phyloP scores from a whole-genome alignment of 2,797 vertebrate species.

The Neomorphus geoffroyi region DNA sequence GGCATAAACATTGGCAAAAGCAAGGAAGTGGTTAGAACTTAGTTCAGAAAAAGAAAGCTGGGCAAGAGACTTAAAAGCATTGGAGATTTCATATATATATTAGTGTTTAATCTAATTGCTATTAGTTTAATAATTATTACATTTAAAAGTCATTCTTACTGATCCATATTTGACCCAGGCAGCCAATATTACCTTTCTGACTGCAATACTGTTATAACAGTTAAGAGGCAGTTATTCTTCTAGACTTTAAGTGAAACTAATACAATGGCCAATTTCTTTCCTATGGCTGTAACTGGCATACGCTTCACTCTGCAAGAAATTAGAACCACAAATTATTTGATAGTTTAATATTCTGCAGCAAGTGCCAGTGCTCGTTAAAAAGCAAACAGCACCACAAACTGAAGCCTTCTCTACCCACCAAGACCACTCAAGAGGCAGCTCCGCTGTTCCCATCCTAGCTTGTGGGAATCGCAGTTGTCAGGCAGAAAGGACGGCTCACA shows the following conservation, averaged over 20 bases:
- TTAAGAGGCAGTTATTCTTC: neutral
- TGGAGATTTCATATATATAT: neutral
- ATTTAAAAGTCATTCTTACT: constrained; percentile 1
- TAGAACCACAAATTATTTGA: neutral
- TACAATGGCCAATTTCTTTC: neutral
- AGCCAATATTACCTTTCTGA: constrained; percentile 27
- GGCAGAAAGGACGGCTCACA: neutral
- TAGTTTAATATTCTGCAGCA: neutral
- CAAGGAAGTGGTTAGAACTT: neutral
- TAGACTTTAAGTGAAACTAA: neutral
- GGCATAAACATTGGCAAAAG: neutral
- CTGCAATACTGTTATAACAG: neutral
- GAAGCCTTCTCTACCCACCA: constrained; percentile 15
- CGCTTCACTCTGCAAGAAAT: neutral
- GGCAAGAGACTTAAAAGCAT: neutral
- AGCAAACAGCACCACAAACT: neutral
- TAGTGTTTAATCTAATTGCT: neutral
- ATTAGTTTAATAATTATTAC: constrained; percentile 27
- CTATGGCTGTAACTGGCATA: neutral
- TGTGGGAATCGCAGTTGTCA: neutral
- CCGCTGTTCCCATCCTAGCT: neutral
- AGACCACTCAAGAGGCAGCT: neutral
- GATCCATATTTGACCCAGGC: constrained; percentile 8
- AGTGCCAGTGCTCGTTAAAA: neutral
- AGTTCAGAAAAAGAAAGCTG: neutral